Evolutionary conservation across 2,888 invertebrate genomes (phyloP).

Genomic region (Boloria selene): DNA sequence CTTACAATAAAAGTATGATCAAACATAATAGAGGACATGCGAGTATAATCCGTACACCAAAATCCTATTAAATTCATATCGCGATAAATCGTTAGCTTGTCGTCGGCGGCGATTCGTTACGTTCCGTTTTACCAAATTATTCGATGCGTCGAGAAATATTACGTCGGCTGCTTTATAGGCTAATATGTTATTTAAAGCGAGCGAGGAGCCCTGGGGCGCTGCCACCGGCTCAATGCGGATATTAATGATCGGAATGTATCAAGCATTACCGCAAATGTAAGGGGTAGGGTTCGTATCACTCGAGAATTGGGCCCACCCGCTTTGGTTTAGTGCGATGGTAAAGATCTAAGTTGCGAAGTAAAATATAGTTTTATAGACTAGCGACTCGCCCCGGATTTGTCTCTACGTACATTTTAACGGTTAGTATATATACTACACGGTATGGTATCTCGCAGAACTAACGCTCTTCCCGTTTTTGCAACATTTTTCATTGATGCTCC

Average conservation of each 20-base stretch:
- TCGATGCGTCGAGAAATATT: conserved; percentile 61
- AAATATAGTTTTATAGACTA: too few relatives aligned
- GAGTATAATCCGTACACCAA: conserved; percentile 48
- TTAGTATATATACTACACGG: too few relatives aligned
- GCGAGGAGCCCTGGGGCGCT: conserved; percentile 69
- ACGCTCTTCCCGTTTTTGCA: too few relatives aligned
- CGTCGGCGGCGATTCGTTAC: conserved; percentile 73
- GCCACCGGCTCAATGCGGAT: conserved; percentile 71
- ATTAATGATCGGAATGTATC: conserved; percentile 75
- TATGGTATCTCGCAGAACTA: too few relatives aligned
- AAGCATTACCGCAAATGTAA: conserved; percentile 58
- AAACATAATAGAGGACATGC: conserved; percentile 27
- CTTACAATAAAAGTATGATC: not conserved
- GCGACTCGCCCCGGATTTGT: too few relatives aligned
- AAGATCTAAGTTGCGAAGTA: not conserved
- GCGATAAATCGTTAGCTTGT: conserved; percentile 74
- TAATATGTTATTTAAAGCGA: conserved; percentile 75
- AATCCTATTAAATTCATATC: conserved; percentile 70
- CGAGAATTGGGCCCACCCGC: conserved; percentile 29
- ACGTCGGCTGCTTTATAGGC: conserved; percentile 72
- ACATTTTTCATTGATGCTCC: too few relatives aligned
- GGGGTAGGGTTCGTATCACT: conserved; percentile 39
- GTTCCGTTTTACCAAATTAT: conserved; percentile 67
- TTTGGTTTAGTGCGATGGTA: not conserved
- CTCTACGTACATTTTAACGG: too few relatives aligned